phyloP scores from a whole-genome alignment of 2,888 invertebrate genomes.

The Ophraella communa region DNA sequence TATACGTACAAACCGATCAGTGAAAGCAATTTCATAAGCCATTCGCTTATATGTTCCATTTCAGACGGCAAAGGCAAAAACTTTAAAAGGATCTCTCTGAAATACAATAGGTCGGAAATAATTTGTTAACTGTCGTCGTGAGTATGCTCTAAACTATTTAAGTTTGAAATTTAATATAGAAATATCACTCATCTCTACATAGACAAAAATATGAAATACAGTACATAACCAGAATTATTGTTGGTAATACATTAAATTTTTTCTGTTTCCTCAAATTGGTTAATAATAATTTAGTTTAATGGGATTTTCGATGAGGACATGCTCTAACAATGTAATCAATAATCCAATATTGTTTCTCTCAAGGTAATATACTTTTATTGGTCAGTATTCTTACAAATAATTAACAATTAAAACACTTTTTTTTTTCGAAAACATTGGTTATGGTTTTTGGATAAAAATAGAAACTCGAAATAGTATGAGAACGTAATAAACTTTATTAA shows the following conservation, averaged over 20 bases:
- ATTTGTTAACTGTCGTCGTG: background rate
- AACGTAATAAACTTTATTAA: background rate
- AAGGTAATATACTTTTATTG: background rate
- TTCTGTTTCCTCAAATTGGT: background rate
- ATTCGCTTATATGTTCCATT: background rate
- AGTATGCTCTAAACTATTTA: constrained; percentile 1
- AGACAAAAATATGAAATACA: no score
- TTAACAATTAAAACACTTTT: background rate
- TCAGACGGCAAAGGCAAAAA: background rate
- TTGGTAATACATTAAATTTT: no score
- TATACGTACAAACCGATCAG: background rate
- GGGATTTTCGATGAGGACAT: background rate
- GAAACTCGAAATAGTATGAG: background rate
- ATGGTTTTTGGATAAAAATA: background rate
- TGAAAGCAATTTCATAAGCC: background rate
- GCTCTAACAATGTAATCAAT: background rate
- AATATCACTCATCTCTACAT: no score
- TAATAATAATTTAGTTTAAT: constrained; percentile 3
- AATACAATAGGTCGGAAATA: background rate
- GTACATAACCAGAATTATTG: no score
- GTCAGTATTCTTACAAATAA: background rate
- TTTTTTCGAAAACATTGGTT: background rate
- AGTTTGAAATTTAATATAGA: background rate
- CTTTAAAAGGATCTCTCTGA: background rate
- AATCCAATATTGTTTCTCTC: background rate